A percentile compares a stretch with the other conserved stretches of the same genome.
phyloP scores from a whole-genome alignment of 92 coral and sea anemone genomes.

The Nematostella vectensis region DNA sequence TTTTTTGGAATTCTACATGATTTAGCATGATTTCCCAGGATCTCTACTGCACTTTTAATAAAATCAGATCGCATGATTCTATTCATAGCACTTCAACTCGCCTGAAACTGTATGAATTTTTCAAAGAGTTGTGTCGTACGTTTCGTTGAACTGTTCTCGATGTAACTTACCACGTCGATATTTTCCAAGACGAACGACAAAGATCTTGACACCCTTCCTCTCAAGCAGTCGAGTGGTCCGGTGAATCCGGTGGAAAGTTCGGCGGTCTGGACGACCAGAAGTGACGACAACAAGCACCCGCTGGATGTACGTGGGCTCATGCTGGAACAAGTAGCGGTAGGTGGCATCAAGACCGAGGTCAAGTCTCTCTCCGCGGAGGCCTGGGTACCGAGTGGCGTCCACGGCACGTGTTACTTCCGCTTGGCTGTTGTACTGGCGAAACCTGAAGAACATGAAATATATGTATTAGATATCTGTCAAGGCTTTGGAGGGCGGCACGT shows the following conservation, averaged over 20 bases:
- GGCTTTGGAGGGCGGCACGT: too few species aligned
- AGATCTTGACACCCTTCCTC: conserved; percentile 65
- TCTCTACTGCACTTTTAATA: too few species aligned
- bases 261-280: conserved; percentile 56
- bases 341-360: conserved; percentile 57
- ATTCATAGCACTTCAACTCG: too few species aligned
- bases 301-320: conserved; percentile 70
- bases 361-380: conserved; percentile 61
- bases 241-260: conserved; percentile 35
- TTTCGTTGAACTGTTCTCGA: too few species aligned
- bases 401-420: conserved; percentile 46
- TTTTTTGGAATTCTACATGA: too few species aligned
- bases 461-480: neutral
- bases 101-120: too few species aligned
- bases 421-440: conserved; percentile 49
- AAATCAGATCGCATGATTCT: too few species aligned
- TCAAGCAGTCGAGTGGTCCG: conserved; percentile 45
- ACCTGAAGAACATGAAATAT: conserved; percentile 6
- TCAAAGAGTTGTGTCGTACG: too few species aligned
- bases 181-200: conserved; percentile 41
- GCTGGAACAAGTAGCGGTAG: conserved; percentile 32
- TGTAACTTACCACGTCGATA: conserved; percentile 37
- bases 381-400: conserved; percentile 31
- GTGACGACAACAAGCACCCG: conserved; percentile 61
- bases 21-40: too few species aligned